Evolutionary conservation across 2,797 vertebrate species (phyloP), one percentile per base, ranked within the genome.

Genomic region (Tauraco hartlaubi): DNA sequence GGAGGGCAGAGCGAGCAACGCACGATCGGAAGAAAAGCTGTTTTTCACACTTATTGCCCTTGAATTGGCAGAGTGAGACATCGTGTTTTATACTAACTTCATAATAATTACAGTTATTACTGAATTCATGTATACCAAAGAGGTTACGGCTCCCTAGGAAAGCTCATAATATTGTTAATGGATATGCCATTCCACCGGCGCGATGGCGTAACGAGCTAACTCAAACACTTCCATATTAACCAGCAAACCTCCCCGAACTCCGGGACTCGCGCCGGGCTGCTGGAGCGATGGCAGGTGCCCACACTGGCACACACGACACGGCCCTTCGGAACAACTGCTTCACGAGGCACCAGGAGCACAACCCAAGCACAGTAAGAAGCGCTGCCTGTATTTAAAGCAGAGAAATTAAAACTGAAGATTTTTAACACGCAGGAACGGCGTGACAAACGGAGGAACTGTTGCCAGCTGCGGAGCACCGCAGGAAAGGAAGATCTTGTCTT

Each of bases 51-150:
- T 97, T 97, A 96, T 29, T 97, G 96, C 93, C 90, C 88, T 75
- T 93, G 97, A 97, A 96, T 96, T 97, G 97, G 89, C 96, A 96
- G 91, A 83, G 25, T 72, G 97, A 97, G 97, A 95, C 93, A 97
- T 97, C 92, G 54, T 97, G 96, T 96, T 98, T 97, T 98, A 97
- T 94, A 97, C 88, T 97, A 97, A 97, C 94, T 96, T 97, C 92
- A 97, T 97, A 96, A 98, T 98, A 98, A 98, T 98, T 98, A 97
- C 95, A 95, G 96, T 96, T 97, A 97, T 97, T 97, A 97, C 95
- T 93, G 94, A 97, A 97, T 97, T 96, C 95, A 94, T 96, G 94
- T 96, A 93, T 96, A 96, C 96, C 93, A 96, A 96, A 92, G 95
- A 98, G 94, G 95, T 96, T 97, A 80, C 66, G 92, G 71, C 86